phyloP scores from a whole-genome alignment of 2,113 vertebrate genomes.

The Gymnobelideus leadbeateri region DNA sequence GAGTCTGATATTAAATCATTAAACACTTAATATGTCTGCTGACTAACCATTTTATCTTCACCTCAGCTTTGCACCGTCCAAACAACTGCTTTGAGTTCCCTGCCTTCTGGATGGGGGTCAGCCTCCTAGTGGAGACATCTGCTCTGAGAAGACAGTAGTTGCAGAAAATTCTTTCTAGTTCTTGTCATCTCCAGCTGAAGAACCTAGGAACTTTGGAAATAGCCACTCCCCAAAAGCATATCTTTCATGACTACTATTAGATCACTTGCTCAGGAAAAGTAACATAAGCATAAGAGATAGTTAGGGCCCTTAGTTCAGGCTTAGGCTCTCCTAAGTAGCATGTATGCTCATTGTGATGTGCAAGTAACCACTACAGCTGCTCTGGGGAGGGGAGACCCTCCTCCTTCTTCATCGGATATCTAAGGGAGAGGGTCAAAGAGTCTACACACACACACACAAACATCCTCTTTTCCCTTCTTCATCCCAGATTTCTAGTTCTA shows the following conservation, averaged over 20 bases:
- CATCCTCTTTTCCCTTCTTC: neutral
- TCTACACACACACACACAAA: neutral
- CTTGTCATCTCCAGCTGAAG: neutral
- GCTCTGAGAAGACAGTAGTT: neutral
- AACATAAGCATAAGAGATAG: neutral
- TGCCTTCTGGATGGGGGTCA: neutral
- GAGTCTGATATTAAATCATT: neutral
- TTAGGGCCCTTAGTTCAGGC: neutral
- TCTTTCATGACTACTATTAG: neutral
- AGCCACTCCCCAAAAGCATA: neutral
- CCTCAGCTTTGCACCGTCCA: neutral
- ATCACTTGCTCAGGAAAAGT: neutral
- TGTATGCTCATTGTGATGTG: neutral
- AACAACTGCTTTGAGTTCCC: neutral
- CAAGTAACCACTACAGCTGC: neutral
- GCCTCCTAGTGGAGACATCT: neutral
- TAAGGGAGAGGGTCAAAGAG: neutral
- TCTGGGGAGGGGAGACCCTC: neutral
- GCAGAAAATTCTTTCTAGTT: neutral
- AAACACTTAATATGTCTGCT: neutral
- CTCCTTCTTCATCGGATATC: neutral
- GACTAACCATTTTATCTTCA: neutral
- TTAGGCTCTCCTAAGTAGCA: neutral
- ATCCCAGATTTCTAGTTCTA: neutral
- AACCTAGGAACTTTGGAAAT: neutral